phyloP scores from a whole-genome alignment of 2,797 vertebrate species.

The Erpetoichthys calabaricus region DNA sequence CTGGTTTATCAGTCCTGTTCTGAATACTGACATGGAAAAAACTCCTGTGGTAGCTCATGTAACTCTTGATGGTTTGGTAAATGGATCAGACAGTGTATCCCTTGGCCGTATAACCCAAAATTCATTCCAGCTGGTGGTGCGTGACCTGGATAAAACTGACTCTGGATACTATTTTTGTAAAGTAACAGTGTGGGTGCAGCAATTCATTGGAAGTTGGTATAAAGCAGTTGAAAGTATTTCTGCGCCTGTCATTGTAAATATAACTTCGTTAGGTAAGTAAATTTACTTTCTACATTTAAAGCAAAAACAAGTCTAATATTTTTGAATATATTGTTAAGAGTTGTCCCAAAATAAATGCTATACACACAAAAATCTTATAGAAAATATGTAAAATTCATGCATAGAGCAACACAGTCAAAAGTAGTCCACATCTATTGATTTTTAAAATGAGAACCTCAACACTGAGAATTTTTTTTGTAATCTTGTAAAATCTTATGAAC shows the following conservation, averaged over 20 bases:
- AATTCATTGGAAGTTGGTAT: slow-evolving; percentile 62
- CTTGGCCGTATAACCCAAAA: slow-evolving; percentile 46
- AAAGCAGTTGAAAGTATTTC: slow-evolving; percentile 68
- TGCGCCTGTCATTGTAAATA: slow-evolving; percentile 46
- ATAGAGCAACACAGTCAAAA: too few species aligned
- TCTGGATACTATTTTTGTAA: slow-evolving; percentile 65
- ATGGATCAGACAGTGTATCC: slow-evolving; percentile 41
- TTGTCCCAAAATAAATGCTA: too few species aligned
- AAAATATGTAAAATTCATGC: too few species aligned
- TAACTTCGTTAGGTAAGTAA: slow-evolving; percentile 64
- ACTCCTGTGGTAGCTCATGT: slow-evolving; percentile 51
- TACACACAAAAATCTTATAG: too few species aligned
- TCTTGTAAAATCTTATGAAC: too few species aligned
- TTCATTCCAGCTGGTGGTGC: slow-evolving; percentile 58
- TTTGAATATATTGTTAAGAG: too few species aligned
- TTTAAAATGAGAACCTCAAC: too few species aligned
- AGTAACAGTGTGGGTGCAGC: slow-evolving; percentile 56
- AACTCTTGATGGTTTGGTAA: slow-evolving; percentile 59
- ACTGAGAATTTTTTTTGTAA: too few species aligned
- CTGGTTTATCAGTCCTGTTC: slow-evolving; percentile 53
- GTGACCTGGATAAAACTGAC: slow-evolving; percentile 47
- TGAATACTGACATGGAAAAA: slow-evolving; percentile 29
- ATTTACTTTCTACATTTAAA: not conserved
- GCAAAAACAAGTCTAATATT: too few species aligned
- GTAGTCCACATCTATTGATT: too few species aligned